Base-by-base conservation (phyloP, 2,797 vertebrate genomes). In the Siniperca undulata region DNA sequence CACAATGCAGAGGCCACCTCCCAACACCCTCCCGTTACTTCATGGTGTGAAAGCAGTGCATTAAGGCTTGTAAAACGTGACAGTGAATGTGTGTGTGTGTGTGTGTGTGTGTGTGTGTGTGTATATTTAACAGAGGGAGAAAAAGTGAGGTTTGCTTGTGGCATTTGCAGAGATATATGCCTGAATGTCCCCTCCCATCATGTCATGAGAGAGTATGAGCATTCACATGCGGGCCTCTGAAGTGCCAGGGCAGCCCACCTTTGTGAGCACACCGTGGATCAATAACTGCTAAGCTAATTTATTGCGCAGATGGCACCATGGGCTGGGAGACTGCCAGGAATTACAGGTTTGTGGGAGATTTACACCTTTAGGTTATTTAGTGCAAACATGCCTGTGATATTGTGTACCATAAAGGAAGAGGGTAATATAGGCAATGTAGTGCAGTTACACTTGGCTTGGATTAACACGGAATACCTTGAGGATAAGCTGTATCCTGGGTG, bases 261-360 rank as follows among this genome's bases (percentile, higher is more conserved):
- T 73, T 61, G 71, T 72, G 65, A 82, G 78, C 72, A 40, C 80
- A 62, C 70, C 58, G 1, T 3, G 13, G 80, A 93, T 93, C 92
- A 61, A 93, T 92, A 82, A 20, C 67, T 75, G 80, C 86, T 50
- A 34, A 69, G 82, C 58, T 67, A 59, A 89, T 93, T 82, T 91
- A 90, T 87, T 76, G 85, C 80, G 75, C 53, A 81, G 70, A 56
- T 62, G 30, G 84, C 87, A 88, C 62, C 78, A 72, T 44, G 48
- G 56, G 80, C 67, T 24, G 74, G 68, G 74, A 64, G 69, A 59
- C 50, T 60, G 73, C 46, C 62, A 71, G 86, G 87, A 86, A 88
- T 80, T 69, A 75, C 64, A 81, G 61, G 77, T 76, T 85, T 76
- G 69, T 3, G 27, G 12, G 44, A 86, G 80, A 89, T 86, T 87